These are phyloP conservation scores for Atethmia centrago DNA, from an alignment of 2,888 invertebrate genomes.

Conservation along the genomic window DNA sequence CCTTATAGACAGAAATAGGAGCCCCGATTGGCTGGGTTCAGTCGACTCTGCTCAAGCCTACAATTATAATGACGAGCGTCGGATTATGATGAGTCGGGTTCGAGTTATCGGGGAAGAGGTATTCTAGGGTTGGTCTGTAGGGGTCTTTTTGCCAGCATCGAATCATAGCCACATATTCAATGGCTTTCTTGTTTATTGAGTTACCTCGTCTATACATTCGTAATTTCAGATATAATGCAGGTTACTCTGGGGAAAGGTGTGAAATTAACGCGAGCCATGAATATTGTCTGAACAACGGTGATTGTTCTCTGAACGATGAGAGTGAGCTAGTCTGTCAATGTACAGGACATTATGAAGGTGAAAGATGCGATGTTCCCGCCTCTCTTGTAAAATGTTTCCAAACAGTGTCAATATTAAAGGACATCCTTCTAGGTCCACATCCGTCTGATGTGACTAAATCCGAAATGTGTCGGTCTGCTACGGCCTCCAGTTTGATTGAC, in stretches of 20 bases:
- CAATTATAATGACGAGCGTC: no score
- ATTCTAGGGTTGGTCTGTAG: no score
- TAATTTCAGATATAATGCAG: conserved; percentile 79
- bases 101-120: neutral
- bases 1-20: neutral
- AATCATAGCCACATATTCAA: neutral
- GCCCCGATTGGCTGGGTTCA: neutral
- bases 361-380: neutral
- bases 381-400: neutral
- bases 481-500: neutral
- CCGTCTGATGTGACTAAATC: neutral
- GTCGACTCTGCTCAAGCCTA: neutral
- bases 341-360: neutral
- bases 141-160: no score
- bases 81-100: no score
- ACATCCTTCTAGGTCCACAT: neutral
- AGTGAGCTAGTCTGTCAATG: conserved; percentile 7
- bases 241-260: conserved; percentile 86
- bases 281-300: conserved; percentile 2
- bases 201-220: conserved; percentile 4
- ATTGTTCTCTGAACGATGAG: neutral
- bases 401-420: neutral
- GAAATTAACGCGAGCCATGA: conserved; percentile 70
- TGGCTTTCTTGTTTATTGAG: neutral
- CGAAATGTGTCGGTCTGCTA: neutral